Percentiles rank a stretch among this genome's conserved stretches.
phyloP scores from a whole-genome alignment of 2,797 vertebrate genomes.

The Moxostoma hubbsi region DNA sequence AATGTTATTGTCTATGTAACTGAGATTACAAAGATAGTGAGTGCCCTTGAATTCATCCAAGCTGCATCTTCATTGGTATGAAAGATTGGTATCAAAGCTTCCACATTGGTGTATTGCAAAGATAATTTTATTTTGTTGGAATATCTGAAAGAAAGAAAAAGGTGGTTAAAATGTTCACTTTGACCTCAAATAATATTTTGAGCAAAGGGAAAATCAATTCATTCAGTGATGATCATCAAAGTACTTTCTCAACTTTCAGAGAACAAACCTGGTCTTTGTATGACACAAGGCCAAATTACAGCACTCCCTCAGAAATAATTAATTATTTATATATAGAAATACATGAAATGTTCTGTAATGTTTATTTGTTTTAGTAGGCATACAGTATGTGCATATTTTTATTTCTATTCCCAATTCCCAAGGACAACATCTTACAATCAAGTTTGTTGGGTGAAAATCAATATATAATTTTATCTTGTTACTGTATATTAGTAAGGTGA shows the following conservation, averaged over 20 bases:
- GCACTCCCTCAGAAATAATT: not conserved
- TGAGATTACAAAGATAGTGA: not conserved
- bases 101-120: not conserved
- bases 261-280: not conserved
- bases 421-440: not conserved
- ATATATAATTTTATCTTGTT: not conserved
- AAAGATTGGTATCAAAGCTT: slow-evolving; percentile 21
- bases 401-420: not conserved
- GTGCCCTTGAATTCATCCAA: slow-evolving; percentile 23
- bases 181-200: not conserved
- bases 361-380: no score
- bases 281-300: not conserved
- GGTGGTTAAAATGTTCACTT: not conserved
- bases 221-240: not conserved
- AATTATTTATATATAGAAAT: no score
- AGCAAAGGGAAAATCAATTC: slow-evolving; percentile 15
- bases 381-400: not conserved
- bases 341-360: no score
- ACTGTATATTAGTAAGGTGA: not conserved
- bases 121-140: not conserved
- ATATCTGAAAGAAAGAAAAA: not conserved
- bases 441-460: not conserved
- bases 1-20: not conserved
- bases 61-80: slow-evolving; percentile 20
- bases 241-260: not conserved